Percentiles rank a stretch among this genome's conserved stretches.
Evolutionary conservation across 1,140 invertebrate genomes (phyloP).

Genomic region (Brachionus manjavacas): DNA sequence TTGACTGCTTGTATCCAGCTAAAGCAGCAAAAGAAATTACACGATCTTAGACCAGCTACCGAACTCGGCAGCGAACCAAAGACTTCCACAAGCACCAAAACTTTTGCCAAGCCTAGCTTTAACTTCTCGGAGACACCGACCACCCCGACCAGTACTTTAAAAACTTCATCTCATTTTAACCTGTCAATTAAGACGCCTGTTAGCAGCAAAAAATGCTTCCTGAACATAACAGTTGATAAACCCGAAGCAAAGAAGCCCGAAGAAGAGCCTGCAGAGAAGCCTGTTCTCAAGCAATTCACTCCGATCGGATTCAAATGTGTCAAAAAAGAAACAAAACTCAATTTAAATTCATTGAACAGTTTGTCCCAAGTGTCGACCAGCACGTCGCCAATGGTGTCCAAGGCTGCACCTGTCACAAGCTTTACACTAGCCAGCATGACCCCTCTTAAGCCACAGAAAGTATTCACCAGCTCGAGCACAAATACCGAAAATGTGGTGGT

Average conservation of each 20-base stretch:
- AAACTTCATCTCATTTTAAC: neutral
- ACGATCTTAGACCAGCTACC: neutral
- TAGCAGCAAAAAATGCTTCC: slow-evolving; percentile 7
- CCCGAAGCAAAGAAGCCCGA: neutral
- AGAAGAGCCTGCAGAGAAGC: neutral
- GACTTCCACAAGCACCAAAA: neutral
- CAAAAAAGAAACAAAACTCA: neutral
- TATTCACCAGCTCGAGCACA: neutral
- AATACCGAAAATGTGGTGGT: slow-evolving; percentile 35
- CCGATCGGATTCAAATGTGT: neutral
- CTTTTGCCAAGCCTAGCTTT: slow-evolving; percentile 9
- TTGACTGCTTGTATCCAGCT: slow-evolving; percentile 21
- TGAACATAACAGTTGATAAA: neutral
- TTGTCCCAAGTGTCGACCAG: slow-evolving; percentile 14
- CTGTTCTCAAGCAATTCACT: neutral
- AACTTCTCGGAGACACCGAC: neutral
- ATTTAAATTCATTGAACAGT: neutral
- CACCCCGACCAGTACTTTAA: neutral
- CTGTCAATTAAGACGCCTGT: slow-evolving; percentile 11
- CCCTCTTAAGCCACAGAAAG: neutral
- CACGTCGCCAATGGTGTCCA: slow-evolving; percentile 23
- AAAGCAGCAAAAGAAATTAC: slow-evolving; percentile 34
- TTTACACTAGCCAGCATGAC: neutral
- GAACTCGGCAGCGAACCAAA: neutral
- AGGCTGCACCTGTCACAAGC: neutral